Evolutionary conservation across 2,797 vertebrate genomes (phyloP), one percentile per base, ranked within the genome.

Genomic region (Pipistrellus nathusii): DNA sequence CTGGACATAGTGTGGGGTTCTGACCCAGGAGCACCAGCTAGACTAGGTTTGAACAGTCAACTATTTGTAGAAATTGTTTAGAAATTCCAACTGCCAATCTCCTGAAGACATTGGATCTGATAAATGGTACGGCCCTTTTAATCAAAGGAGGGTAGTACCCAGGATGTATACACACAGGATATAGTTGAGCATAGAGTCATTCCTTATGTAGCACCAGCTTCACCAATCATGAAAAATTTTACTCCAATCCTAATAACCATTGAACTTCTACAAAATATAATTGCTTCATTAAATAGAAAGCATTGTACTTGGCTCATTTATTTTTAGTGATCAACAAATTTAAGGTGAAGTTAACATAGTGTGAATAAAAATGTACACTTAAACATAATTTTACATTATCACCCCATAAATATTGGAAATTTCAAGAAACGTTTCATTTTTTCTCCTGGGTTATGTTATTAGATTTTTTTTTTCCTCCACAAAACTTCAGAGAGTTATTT

Each of bases 321-420:
- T 62, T 76, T 38, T 81, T 12, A 89, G 32, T 44, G 41, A 95
- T 53, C 23, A 83, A 83, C 2, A 93, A 53, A 72, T 89, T 93
- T 91, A 72, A 55, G 2, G 32, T 6, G 3, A 15, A 25, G 3
- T 59, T 90, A 86, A 23, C 11, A 27, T 75, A 23, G 3, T 35
- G 8, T 57, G 12, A 68, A 62, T 82, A 93, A 62, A 85, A 81
- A 85, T 73, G 3, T 72, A 13, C 1, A 14, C 13, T 55, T 78
- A 71, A 88, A 35, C 2, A 53, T 87, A n/a, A 86, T 27, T 38
- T 23, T 62, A 48, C 41, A 87, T 91, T 57, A 38, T 48, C 25
- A 69, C 73, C 25, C 51, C 44, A 38, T 21, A 88, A 83, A 91
- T 51, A 72, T 30, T 91, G 13, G 46, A 88, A 88, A 69, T n/a